Conservation (phyloP, 2,113 vertebrate genomes). For the Neotoma lepida region DNA sequence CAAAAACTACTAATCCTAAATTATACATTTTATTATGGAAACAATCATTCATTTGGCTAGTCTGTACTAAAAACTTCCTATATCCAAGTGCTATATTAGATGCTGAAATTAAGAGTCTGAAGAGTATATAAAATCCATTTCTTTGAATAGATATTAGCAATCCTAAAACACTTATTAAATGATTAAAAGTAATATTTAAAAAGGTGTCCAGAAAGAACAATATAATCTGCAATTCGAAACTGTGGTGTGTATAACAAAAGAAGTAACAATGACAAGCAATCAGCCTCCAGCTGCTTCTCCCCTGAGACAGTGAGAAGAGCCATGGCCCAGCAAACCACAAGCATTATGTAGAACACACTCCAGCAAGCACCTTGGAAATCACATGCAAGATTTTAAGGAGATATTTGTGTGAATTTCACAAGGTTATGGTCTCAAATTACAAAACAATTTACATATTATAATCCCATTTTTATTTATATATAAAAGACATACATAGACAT, state of each 20-base stretch:
- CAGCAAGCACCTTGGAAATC: neutral
- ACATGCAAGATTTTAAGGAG: neutral
- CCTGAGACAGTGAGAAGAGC: neutral
- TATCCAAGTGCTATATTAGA: neutral
- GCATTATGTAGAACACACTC: neutral
- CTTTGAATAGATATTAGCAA: neutral
- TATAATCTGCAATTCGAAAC: neutral
- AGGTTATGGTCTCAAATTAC: neutral
- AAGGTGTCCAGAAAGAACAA: neutral
- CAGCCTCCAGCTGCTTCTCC: neutral
- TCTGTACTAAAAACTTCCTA: neutral
- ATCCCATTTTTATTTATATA: neutral
- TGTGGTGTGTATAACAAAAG: neutral
- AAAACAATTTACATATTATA: neutral
- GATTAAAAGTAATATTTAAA: neutral
- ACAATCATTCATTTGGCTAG: neutral
- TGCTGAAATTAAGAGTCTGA: neutral
- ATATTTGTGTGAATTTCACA: neutral
- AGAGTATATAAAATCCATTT: neutral
- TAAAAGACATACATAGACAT: neutral
- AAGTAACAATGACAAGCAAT: neutral
- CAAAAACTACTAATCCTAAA: neutral
- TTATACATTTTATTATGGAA: neutral
- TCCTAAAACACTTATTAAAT: slow-evolving; percentile 1
- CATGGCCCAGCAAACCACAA: neutral